Evolutionary conservation across 2,113 vertebrate genomes (phyloP).

Genomic region (Dinomys branickii): DNA sequence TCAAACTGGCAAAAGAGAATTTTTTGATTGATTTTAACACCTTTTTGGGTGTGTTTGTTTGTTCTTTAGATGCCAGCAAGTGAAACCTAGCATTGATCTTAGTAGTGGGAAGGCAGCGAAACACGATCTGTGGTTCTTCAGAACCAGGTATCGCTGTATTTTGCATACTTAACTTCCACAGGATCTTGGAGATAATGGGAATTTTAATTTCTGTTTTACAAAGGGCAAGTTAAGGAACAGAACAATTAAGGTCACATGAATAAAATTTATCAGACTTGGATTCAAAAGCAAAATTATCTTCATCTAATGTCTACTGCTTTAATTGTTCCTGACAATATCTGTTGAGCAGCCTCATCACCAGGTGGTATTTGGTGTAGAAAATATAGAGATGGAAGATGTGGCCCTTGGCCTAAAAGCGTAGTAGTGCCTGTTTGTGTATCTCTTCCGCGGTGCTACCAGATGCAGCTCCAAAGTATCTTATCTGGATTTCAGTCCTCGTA

Average conservation of each 20-base stretch:
- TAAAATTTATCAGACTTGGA: background rate
- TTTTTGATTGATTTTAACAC: background rate
- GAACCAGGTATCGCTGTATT: background rate
- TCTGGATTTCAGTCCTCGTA: background rate
- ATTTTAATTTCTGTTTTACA: constrained; percentile 24
- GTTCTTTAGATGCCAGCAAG: background rate
- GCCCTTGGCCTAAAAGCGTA: background rate
- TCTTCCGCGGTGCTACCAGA: background rate
- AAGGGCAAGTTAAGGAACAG: background rate
- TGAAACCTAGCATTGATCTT: background rate
- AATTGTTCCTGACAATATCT: background rate
- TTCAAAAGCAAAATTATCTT: background rate
- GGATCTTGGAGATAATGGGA: background rate
- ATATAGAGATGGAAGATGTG: background rate
- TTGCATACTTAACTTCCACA: background rate
- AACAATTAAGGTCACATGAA: background rate
- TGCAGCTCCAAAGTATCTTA: background rate
- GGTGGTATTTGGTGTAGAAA: background rate
- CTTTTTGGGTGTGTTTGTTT: background rate
- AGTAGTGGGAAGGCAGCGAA: background rate
- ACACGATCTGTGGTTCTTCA: background rate
- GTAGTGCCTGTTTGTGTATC: background rate
- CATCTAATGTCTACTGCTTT: background rate
- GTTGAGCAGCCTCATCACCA: background rate
- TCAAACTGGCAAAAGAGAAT: background rate